Conservation (phyloP, 1,140 invertebrate genomes). For the Copidosoma floridanum region DNA sequence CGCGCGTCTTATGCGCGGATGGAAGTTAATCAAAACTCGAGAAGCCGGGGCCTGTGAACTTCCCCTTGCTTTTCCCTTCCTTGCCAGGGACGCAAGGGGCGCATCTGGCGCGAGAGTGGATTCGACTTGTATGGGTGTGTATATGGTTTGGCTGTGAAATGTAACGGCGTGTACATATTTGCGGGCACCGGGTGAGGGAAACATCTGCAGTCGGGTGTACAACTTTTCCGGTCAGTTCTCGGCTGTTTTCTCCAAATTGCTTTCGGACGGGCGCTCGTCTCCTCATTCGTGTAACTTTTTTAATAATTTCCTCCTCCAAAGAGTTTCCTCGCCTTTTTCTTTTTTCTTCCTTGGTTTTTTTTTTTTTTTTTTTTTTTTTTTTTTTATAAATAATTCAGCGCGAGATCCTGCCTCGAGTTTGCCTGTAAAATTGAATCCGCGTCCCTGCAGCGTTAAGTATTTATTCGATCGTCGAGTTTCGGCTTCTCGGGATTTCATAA, state of each 20-base stretch:
- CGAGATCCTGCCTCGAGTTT: slow-evolving; percentile 5
- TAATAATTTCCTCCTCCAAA: slow-evolving; percentile 27
- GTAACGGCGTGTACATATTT: not conserved
- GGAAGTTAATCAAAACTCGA: slow-evolving; percentile 50
- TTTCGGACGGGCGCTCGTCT: not conserved
- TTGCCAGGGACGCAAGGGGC: slow-evolving; percentile 27
- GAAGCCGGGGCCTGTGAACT: slow-evolving; percentile 31
- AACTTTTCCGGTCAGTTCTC: slow-evolving; percentile 18
- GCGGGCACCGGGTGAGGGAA: not conserved
- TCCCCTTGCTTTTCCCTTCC: slow-evolving; percentile 35
- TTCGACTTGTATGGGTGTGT: slow-evolving; percentile 13
- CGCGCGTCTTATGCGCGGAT: slow-evolving; percentile 37
- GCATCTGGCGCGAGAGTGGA: slow-evolving; percentile 36
- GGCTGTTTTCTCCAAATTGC: slow-evolving; percentile 15
- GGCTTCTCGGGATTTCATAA: slow-evolving; percentile 17
- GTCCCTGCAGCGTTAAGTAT: slow-evolving; percentile 15
- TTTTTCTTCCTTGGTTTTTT: no score
- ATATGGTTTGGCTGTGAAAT: not conserved
- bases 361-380: no score
- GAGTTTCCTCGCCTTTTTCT: slow-evolving; percentile 10
- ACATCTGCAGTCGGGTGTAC: slow-evolving; percentile 1
- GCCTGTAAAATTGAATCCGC: slow-evolving; percentile 20
- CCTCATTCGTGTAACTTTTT: slow-evolving; percentile 7
- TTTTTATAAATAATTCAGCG: slow-evolving; percentile 26
- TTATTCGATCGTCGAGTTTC: slow-evolving; percentile 19